Base-by-base conservation (phyloP, 2,113 vertebrate genomes). In the Centrocercus urophasianus region DNA sequence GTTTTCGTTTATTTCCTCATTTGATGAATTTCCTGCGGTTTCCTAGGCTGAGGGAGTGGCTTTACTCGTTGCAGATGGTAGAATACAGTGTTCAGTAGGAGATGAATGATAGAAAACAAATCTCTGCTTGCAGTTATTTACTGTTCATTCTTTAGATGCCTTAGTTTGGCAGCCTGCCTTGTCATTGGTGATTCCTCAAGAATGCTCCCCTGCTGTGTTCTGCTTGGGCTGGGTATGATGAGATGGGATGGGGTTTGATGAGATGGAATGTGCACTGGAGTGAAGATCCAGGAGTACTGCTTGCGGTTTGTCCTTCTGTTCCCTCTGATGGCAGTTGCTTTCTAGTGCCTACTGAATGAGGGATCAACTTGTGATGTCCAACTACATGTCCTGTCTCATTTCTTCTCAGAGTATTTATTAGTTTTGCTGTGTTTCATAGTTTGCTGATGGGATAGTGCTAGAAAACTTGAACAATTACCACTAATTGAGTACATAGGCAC, bases 321-420 rank as follows among this genome's bases (percentile, higher is more conserved):
- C 19, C n/a, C 32, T 66, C 40, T 90, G 72, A 85, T 32, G 56
- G 60, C 64, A 83, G 25, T 38, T 88, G n/a, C 57, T 87, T 89
- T 82, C 67, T 67, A 1, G 24, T 88, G 59, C 40, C 43, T 61
- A 2, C 48, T 0, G 1, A 30, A 25, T 27, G 34, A 79, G 27
- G 83, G 25, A 28, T 32, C 27, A 70, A 34, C 28, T 54, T 34
- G 38, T 19, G n/a, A 34, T 27, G 71, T 40, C 73, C 61, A n/a
- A 21, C n/a, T 65, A 25, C 45, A 24, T 28, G 42, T 65, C 32
- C 11, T 27, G 24, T 38, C 34, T 45, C 12, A 10, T 20, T 59
- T 16, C 27, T 57, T 63, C 8, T 66, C 27, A 18, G 17, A 66
- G 15, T 42, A 47, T 34, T 38, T 4, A 15, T 65, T 76, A 82